Percentiles rank a stretch among this genome's conserved stretches.
Evolutionary conservation across 2,888 invertebrate species (phyloP).

Genomic region (Panzeria rudis): DNA sequence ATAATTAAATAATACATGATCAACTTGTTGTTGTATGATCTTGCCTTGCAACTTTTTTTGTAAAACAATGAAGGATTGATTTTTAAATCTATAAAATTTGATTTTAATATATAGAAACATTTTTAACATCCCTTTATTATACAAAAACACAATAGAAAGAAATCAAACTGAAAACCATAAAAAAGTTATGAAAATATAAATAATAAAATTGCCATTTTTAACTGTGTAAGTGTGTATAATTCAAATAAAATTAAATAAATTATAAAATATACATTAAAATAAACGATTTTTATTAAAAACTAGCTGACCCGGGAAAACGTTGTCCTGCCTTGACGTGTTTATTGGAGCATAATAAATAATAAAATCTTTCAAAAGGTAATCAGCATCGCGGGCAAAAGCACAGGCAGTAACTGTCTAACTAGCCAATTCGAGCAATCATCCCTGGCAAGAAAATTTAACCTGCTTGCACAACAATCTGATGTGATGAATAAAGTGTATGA

Average conservation of each 20-base stretch:
- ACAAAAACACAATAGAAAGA: conserved; percentile 16
- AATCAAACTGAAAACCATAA: background rate
- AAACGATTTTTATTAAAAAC: background rate
- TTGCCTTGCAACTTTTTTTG: conserved; percentile 65
- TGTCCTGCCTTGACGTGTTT: too few relatives aligned
- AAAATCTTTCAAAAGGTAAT: too few relatives aligned
- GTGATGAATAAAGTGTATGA: too few relatives aligned
- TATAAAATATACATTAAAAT: background rate
- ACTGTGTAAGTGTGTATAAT: conserved; percentile 41
- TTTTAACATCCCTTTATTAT: conserved; percentile 37
- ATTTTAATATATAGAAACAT: conserved; percentile 45
- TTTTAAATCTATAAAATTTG: conserved; percentile 50
- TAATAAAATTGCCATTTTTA: conserved; percentile 53
- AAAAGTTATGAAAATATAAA: conserved; percentile 18
- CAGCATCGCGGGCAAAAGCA: too few relatives aligned
- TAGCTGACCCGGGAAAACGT: background rate
- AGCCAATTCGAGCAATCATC: too few relatives aligned
- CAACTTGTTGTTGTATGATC: conserved; percentile 63
- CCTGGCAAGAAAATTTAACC: too few relatives aligned
- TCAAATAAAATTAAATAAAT: conserved; percentile 30
- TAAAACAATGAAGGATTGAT: conserved; percentile 32
- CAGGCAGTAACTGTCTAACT: too few relatives aligned
- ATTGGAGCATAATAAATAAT: too few relatives aligned
- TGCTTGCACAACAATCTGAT: too few relatives aligned
- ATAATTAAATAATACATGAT: conserved; percentile 50